These are phyloP conservation scores for Rhaphigaster nebulosa DNA, from an alignment of 2,888 invertebrate species.

Conservation along the genomic window DNA sequence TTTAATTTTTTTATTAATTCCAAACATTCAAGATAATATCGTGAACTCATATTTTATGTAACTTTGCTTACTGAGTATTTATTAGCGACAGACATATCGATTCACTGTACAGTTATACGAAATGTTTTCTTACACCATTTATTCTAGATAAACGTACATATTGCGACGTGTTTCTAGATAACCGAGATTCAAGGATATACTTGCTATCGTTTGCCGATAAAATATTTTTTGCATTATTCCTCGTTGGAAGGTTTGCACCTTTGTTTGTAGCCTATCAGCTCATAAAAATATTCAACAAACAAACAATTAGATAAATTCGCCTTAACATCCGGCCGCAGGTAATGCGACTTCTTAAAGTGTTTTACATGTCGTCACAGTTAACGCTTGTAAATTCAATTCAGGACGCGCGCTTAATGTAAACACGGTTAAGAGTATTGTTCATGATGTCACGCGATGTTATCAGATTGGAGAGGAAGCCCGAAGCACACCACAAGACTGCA, in stretches of 20 bases:
- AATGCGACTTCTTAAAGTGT: neutral
- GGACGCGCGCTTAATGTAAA: neutral
- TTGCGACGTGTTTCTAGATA: neutral
- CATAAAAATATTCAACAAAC: neutral
- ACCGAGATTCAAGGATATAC: neutral
- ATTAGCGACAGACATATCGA: too few relatives aligned
- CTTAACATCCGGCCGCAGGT: neutral
- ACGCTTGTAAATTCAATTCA: neutral
- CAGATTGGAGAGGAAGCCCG: neutral
- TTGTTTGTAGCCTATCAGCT: neutral
- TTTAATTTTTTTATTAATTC: too few relatives aligned
- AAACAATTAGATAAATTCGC: neutral
- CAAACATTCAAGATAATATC: too few relatives aligned
- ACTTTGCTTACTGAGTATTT: too few relatives aligned
- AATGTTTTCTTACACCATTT: neutral
- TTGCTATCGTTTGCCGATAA: neutral
- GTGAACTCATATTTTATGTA: too few relatives aligned
- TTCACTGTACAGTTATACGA: neutral
- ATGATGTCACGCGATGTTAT: constrained; percentile 11
- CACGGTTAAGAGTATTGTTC: neutral
- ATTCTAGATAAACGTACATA: neutral
- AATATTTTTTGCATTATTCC: neutral
- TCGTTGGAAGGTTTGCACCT: neutral
- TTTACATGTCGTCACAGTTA: constrained; percentile 10
- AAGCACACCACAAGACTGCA: neutral